phyloP scores from a whole-genome alignment of 2,888 invertebrate species.

The Heliconius erato region DNA sequence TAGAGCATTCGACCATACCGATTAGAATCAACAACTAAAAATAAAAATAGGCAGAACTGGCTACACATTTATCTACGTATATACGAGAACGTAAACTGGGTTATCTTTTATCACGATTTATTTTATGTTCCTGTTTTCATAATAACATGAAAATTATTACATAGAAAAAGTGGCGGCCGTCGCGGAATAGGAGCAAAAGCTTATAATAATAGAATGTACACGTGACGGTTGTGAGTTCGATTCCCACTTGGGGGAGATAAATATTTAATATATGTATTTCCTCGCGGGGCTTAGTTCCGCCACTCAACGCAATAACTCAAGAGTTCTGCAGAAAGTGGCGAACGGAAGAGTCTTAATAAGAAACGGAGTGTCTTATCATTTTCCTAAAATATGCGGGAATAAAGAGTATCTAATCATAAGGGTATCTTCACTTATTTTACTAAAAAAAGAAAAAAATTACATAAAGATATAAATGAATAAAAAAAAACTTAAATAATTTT shows the following conservation, averaged over 20 bases:
- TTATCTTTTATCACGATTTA: background rate
- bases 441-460: background rate
- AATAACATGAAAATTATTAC: background rate
- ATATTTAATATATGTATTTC: no score
- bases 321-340: no score
- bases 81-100: background rate
- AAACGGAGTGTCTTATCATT: background rate
- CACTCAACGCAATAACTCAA: no score
- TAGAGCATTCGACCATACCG: background rate
- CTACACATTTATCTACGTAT: background rate
- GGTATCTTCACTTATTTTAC: no score
- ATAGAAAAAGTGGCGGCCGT: background rate
- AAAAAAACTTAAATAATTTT: background rate
- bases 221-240: background rate
- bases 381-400: background rate
- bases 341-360: no score
- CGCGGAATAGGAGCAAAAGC: background rate
- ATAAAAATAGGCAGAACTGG: background rate
- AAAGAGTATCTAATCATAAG: background rate
- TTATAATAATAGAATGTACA: background rate
- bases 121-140: slow-evolving; percentile 4
- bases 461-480: background rate
- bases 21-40: slow-evolving; percentile 16
- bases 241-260: background rate
- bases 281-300: no score